Base-by-base conservation (phyloP, 2,113 vertebrate species). In the Platysternon megacephalum region DNA sequence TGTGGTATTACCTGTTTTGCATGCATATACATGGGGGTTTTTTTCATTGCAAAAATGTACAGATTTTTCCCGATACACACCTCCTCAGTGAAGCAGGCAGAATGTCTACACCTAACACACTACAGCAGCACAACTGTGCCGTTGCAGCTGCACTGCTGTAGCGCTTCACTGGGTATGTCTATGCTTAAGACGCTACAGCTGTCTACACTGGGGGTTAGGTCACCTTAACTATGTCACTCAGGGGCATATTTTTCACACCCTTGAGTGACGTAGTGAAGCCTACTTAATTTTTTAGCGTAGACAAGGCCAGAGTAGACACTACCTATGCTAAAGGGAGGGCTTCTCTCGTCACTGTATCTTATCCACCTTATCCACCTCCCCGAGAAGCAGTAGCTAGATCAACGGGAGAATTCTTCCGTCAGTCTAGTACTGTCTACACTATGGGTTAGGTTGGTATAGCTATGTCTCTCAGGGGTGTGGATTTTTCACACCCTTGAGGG, bases 11-110 rank as follows among this genome's bases (percentile, higher is more conserved):
- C 2, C 76, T 82, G 26, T 4, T 2, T 5, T 4, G 42, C 51
- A 12, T 32, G n/a, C 0, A 0, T 0, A 2, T 26, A 56, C 11
- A 2, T 0, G 7, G 14, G 0, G 14, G 29, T 6, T 42, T 81
- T 86, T 78, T 65, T 16, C 44, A 11, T 49, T 81, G 52, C 86
- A 82, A 92, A 53, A 28, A 42, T 32, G 26, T 42, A 22, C 28
- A 91, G 29, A 4, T 32, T 68, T 72, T 51, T 51, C 44, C 83
- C 17, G 21, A 12, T 39, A 26, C 13, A 5, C 52, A 42, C 39
- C 24, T 35, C 16, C 8, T 17, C 80, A 26, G 5, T 29, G 32
- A 65, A 65, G 7, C 32, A 35, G 61, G 32, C 61, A 65, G 32
- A 65, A 65, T 35, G 61, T 35, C 32, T 65, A 65, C 61, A n/a